Evolutionary conservation across 1,140 invertebrate species (phyloP).

Genomic region (Drosophila tristis): DNA sequence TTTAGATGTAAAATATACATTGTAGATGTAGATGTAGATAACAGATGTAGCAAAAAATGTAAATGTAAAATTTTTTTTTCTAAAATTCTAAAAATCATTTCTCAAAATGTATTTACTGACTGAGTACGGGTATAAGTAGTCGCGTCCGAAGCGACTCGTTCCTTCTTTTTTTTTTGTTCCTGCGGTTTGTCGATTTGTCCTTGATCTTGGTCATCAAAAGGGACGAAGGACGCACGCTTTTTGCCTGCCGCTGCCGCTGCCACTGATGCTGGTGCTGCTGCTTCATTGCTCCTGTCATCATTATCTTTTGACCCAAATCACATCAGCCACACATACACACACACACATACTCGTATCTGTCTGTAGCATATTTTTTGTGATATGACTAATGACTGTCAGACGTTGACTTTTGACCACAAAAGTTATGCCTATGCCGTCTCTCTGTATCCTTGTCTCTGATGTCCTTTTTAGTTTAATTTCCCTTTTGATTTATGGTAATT

Average conservation of each 20-base stretch:
- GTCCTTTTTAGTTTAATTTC: neutral
- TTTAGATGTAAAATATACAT: no score
- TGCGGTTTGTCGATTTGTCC: conserved; percentile 46
- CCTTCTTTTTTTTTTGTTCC: conserved; percentile 5
- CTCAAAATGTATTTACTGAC: no score
- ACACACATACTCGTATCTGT: conserved; percentile 12
- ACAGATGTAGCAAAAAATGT: no score
- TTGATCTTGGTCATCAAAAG: conserved; percentile 42
- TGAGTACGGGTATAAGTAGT: no score
- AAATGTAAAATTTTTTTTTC: no score
- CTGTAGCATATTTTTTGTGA: conserved; percentile 38
- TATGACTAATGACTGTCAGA: conserved; percentile 77
- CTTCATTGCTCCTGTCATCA: conserved; percentile 47
- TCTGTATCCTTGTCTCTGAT: conserved; percentile 17
- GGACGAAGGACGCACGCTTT: conserved; percentile 36
- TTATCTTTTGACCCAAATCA: conserved; percentile 64
- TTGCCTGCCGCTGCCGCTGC: conserved; percentile 15
- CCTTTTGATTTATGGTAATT: conserved; percentile 59
- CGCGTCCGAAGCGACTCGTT: no score
- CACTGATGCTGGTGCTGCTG: neutral
- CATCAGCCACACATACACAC: conserved; percentile 15
- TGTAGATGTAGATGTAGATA: no score
- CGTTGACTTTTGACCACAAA: conserved; percentile 57
- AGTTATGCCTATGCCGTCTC: conserved; percentile 20
- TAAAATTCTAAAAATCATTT: no score